Base-by-base conservation (phyloP, 2,113 vertebrate species). In the Epinephelus lanceolatus region DNA sequence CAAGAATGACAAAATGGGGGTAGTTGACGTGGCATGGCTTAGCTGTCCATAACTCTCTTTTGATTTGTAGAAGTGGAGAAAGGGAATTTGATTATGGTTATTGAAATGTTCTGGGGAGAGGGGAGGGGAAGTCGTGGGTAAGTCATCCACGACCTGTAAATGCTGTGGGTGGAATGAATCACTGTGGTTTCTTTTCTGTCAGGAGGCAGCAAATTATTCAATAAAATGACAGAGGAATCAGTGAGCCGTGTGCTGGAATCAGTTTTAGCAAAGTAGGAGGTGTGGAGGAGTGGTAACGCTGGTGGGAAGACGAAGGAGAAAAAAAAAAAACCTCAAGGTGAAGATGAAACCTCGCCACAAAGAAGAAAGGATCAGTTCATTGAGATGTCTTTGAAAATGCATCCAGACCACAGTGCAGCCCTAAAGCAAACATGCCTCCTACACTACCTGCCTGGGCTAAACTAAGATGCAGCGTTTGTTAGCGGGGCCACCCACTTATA, bases 81-180 rank as follows among this genome's bases (percentile, higher is more conserved):
- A 83, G 27, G 84, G 49, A 65, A 65, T 77, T 19, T 69, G 30
- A 59, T 53, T 78, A 81, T 60, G 77, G 60, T 49, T 66, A 52
- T 70, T 80, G 66, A 74, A 71, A 67, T 55, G 27, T 55, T 80
- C 60, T 42, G 8, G 40, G 30, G 47, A 53, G 40, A n/a, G 2
- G 57, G n/a, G 14, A 17, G 5, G 9, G 1, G n/a, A 7, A 37
- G 63, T 42, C 1, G 23, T 21, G 77, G 47, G 42, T 74, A 77
- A 80, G 76, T 74, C 83, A 57, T 84, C 81, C 73, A 3, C 51
- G 63, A 78, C 66, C 79, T 82, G 77, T 81, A 83, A 85, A 86
- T 68, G 68, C 68, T 23, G 89, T 91, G 88, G 92, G 83, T 78
- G 84, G 84, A 86, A 88, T 91, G 87, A 94, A 71, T 94, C 88